phyloP scores from a whole-genome alignment of 2,113 vertebrate genomes.

The Oceanites oceanicus region DNA sequence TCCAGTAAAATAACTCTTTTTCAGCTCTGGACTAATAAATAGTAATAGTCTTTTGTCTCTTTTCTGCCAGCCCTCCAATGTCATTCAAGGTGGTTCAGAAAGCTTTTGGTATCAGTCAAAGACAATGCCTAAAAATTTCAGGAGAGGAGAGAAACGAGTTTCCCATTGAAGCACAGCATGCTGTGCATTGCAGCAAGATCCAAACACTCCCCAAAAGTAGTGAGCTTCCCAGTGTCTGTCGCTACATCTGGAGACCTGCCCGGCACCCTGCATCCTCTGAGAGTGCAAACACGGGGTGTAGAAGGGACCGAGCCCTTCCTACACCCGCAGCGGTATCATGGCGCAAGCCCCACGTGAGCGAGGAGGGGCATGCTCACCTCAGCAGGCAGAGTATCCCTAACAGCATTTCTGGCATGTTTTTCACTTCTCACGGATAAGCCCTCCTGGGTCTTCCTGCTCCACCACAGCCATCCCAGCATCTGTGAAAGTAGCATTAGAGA shows the following conservation, averaged over 20 bases:
- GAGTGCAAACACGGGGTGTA: background rate
- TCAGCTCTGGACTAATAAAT: background rate
- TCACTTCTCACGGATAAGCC: background rate
- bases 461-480: rapidly evolving
- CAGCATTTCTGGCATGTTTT: background rate
- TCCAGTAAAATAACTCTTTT: background rate
- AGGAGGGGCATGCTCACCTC: background rate
- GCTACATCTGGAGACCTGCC: background rate
- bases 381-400: background rate
- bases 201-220: rapidly evolving
- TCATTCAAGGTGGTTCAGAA: background rate
- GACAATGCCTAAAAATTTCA: background rate
- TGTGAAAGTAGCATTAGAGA: background rate
- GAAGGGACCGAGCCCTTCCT: background rate
- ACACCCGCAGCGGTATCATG: background rate
- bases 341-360: background rate
- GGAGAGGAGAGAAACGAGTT: rapidly evolving
- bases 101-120: background rate
- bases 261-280: background rate
- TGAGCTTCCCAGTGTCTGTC: background rate
- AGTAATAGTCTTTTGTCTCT: background rate
- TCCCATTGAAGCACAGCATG: rapidly evolving
- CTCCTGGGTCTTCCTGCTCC: background rate
- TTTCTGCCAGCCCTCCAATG: background rate
- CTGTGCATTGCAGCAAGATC: background rate